Percentiles rank a stretch among this genome's conserved stretches.
phyloP scores from a whole-genome alignment of 1,140 invertebrate genomes.

The Adoxophyes honmai region DNA sequence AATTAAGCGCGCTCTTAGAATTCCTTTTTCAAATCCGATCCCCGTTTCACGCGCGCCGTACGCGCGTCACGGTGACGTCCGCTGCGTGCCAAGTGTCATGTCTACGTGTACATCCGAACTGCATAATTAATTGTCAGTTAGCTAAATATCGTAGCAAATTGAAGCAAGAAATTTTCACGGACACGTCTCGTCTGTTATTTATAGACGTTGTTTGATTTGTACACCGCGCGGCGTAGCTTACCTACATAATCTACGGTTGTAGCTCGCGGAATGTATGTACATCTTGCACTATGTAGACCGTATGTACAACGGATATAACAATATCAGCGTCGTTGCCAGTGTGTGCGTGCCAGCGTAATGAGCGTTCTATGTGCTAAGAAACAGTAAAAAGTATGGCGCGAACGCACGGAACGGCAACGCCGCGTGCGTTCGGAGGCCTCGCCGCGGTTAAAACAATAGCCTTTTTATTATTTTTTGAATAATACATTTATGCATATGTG shows the following conservation, averaged over 20 bases:
- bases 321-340: conserved; percentile 45
- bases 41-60: conserved; percentile 10
- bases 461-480: conserved; percentile 51
- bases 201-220: conserved; percentile 69
- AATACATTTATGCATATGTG: conserved; percentile 28
- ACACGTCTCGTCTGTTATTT: conserved; percentile 63
- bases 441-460: conserved; percentile 68
- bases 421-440: conserved; percentile 55
- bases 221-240: conserved; percentile 51
- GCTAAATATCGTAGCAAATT: conserved; percentile 9
- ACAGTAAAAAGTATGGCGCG: conserved; percentile 76
- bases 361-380: conserved; percentile 71
- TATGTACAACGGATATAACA: conserved; percentile 57
- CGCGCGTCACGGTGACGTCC: conserved; percentile 26
- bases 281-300: conserved; percentile 53
- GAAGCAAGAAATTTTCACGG: conserved; percentile 48
- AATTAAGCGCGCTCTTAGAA: neutral
- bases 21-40: conserved; percentile 16
- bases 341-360: conserved; percentile 69
- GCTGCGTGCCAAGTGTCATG: conserved; percentile 13
- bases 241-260: conserved; percentile 61
- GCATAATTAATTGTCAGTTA: neutral
- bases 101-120: neutral
- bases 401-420: conserved; percentile 64
- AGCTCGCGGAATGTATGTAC: conserved; percentile 52